Evolutionary conservation across 2,113 vertebrate genomes (phyloP).

Genomic region (Pelodiscus sinensis): DNA sequence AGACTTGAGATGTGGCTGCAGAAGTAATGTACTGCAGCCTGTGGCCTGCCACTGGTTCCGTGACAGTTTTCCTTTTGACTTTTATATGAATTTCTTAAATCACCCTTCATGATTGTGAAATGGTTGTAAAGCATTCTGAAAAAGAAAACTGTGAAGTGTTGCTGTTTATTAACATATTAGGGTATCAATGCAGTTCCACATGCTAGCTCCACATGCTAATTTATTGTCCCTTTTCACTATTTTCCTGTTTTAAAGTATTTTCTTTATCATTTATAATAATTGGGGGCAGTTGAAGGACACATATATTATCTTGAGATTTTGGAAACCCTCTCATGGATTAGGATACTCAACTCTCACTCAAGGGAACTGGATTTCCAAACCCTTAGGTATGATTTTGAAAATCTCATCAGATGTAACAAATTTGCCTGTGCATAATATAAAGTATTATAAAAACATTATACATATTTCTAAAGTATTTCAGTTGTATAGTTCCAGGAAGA

Average conservation of each 20-base stretch:
- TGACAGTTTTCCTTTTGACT: not conserved
- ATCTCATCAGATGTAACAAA: not conserved
- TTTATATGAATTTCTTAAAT: not conserved
- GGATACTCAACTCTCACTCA: not conserved
- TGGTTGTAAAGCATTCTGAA: not conserved
- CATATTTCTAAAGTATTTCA: not conserved
- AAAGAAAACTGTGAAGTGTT: not conserved
- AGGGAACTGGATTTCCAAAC: not conserved
- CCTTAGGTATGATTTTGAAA: not conserved
- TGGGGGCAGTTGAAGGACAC: not conserved
- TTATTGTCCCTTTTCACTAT: not conserved
- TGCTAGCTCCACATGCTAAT: not conserved
- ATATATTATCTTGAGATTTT: not conserved
- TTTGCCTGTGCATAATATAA: not conserved
- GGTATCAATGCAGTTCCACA: too few relatives aligned
- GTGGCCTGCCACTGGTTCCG: not conserved
- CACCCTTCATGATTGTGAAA: not conserved
- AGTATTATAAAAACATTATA: not conserved
- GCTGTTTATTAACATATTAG: not conserved
- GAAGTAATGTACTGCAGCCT: not conserved
- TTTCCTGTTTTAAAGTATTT: not conserved
- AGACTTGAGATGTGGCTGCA: not conserved
- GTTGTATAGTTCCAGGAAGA: not conserved
- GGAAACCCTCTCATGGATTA: not conserved
- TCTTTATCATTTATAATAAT: not conserved